These are phyloP conservation scores for Drosophila tristis DNA, from an alignment of 1,140 invertebrate species.

Conservation along the genomic window DNA sequence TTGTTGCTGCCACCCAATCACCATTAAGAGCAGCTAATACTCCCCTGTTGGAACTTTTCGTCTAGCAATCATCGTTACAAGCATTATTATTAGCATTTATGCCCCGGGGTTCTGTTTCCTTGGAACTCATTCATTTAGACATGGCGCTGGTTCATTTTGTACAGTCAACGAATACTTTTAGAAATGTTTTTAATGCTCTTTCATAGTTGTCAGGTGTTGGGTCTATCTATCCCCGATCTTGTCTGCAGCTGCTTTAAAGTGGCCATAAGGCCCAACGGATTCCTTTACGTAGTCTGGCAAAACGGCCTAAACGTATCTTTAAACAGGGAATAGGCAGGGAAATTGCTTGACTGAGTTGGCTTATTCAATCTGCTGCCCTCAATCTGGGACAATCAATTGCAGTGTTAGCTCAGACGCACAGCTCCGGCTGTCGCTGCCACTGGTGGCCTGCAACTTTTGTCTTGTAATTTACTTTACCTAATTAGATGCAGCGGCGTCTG, in stretches of 20 bases:
- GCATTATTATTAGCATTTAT: constrained; percentile 19
- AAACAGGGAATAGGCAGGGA: background rate
- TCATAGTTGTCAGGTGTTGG: too few species aligned
- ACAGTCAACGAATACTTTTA: background rate
- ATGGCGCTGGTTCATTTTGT: too few species aligned
- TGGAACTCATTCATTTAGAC: constrained; percentile 26
- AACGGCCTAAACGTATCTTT: too few species aligned
- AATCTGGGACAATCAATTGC: constrained; percentile 12
- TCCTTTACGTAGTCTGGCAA: too few species aligned
- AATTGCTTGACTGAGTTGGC: background rate
- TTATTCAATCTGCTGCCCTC: constrained; percentile 41
- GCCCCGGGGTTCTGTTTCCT: constrained; percentile 30
- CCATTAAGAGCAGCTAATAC: constrained; percentile 45
- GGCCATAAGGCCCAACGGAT: too few species aligned
- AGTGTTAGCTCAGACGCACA: background rate
- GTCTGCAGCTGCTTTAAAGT: too few species aligned
- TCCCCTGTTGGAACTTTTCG: constrained; percentile 41
- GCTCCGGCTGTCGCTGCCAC: background rate
- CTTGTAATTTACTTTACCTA: constrained; percentile 47
- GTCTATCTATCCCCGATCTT: too few species aligned
- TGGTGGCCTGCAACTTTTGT: constrained; percentile 9
- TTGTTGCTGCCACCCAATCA: constrained; percentile 35
- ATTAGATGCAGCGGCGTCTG: constrained; percentile 56
- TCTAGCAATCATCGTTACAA: constrained; percentile 37
- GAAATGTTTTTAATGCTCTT: too few species aligned